These are phyloP conservation scores for Ochotona princeps DNA, from an alignment of 2,113 vertebrate species.

Conservation along the genomic window DNA sequence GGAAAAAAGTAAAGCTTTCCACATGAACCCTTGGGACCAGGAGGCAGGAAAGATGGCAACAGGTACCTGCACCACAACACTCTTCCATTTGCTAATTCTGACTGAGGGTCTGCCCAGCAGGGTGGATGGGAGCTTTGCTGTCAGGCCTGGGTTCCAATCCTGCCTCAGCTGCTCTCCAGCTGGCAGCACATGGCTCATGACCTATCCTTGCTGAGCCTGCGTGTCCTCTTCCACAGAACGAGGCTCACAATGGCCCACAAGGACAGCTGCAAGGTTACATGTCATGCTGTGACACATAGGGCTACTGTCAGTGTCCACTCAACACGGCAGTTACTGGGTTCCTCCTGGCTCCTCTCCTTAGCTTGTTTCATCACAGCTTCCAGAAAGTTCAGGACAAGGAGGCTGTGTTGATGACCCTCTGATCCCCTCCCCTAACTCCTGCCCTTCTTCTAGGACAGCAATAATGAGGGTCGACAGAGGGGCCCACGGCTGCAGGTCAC, in stretches of 20 bases:
- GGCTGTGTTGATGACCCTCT: too few relatives aligned
- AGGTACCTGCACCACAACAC: accelerated
- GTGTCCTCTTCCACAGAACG: not conserved
- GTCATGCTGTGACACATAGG: not conserved
- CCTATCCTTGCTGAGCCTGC: not conserved
- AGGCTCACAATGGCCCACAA: not conserved
- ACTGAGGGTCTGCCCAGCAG: not conserved
- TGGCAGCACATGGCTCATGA: not conserved
- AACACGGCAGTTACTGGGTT: not conserved
- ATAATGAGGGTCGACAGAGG: not conserved
- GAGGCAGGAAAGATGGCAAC: not conserved
- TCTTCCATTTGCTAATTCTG: not conserved
- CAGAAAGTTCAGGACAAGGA: not conserved
- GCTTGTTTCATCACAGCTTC: not conserved
- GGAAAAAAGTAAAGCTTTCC: not conserved
- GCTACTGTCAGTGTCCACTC: not conserved
- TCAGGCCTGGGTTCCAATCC: not conserved
- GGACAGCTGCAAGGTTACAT: not conserved
- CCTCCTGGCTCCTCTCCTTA: not conserved
- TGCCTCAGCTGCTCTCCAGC: not conserved
- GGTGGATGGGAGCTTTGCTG: not conserved
- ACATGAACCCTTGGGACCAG: not conserved
- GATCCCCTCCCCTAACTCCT: too few relatives aligned
- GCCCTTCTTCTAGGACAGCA: not conserved
- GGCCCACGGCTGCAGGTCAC: not conserved